Conservation (phyloP, 2,113 vertebrate genomes). For the Cololabis saira region DNA sequence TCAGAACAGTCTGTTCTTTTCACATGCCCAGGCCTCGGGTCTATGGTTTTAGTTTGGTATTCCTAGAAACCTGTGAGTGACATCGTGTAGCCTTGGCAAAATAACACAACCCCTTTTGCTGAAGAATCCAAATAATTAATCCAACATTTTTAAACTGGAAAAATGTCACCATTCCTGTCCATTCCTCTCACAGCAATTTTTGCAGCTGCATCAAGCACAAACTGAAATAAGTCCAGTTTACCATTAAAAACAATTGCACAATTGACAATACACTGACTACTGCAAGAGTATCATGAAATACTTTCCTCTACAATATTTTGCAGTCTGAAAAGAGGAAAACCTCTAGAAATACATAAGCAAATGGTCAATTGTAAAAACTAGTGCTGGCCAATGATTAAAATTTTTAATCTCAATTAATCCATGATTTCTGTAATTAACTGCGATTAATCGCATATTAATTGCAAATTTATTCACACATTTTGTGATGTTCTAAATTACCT, state of each 20-base stretch:
- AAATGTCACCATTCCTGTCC: background rate
- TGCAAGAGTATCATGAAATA: background rate
- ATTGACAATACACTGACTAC: conserved; percentile 1
- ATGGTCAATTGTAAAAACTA: background rate
- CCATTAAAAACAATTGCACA: background rate
- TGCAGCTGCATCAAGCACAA: background rate
- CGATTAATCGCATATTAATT: no score
- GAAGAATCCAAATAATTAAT: no score
- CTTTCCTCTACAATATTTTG: conserved; percentile 6
- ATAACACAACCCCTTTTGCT: background rate
- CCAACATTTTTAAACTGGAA: background rate
- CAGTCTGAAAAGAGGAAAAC: background rate
- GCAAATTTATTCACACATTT: no score
- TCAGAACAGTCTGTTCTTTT: conserved; percentile 33
- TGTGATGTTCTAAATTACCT: no score
- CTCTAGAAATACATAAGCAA: conserved; percentile 2
- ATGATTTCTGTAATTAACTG: no score
- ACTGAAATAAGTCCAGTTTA: background rate
- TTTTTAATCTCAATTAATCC: no score
- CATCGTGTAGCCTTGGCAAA: background rate
- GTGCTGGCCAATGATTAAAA: no score
- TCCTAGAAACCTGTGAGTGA: conserved; percentile 3
- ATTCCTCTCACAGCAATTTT: background rate
- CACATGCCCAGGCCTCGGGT: conserved; percentile 22
- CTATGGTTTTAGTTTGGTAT: conserved; percentile 25